Base-by-base conservation (phyloP, 2,797 vertebrate genomes). In the Esox masquinongy region DNA sequence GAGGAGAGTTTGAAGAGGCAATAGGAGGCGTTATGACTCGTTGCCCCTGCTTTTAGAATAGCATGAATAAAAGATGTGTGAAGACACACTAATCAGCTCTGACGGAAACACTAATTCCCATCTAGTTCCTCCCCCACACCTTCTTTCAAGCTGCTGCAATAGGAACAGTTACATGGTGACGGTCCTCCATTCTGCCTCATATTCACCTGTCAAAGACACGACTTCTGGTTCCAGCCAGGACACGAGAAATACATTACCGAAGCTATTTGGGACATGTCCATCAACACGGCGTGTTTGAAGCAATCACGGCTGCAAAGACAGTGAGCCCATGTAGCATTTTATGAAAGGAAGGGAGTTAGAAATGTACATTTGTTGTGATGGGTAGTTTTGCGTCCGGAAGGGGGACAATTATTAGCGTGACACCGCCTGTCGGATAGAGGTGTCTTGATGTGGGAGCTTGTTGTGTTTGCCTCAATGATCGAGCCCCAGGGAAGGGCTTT, bases 51-150 rank as follows among this genome's bases (percentile, higher is more conserved):
- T 90, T 92, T 93, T 85, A 88, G 49, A 68, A 84, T 84, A 81
- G 76, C 80, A 88, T 94, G 86, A 92, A 94, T 95, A 90, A 92
- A 91, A 92, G 82, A 93, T 92, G 1, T 59, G 53, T 59, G 53
- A 11, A 59, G 19, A 11, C 19, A 59, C 51, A 53, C 80, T 90
- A 88, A 93, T 86, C 72, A 73, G 66, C 72, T 88, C 88, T 90
- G 91, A 84, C 89, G 91, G 91, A 89, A 93, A 92, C 90, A 91
- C 12, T 72, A 78, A 88, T 88, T 86, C 66, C 74, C 87, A 86
- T 88, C 88, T 80, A 80, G 87, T 90, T 87, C 86, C 87, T 77
- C 31, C 34, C 70, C 64, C 73, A 71, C 72, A 88, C 81, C 69
- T 6, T 68, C 77, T 74, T 78, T 43, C 39, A 43, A 6, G 39